Evolutionary conservation across 2,888 invertebrate genomes (phyloP), one percentile per base, ranked within the genome.

Genomic region (Thymelicus sylvestris): DNA sequence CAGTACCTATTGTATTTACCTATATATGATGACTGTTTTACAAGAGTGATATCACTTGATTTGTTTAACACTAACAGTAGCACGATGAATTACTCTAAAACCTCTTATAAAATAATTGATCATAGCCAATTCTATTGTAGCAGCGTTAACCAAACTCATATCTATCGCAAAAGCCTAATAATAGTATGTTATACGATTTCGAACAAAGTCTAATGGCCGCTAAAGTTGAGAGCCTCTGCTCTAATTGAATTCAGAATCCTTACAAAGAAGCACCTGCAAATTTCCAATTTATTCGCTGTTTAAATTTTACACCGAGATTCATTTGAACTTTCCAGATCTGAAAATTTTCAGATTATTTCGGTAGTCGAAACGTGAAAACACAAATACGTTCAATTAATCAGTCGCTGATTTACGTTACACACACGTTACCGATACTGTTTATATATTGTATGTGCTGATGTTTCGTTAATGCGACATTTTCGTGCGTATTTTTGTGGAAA

Each of bases 221-320:
- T 57, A 24, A 60, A 69, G 69, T 70, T 70, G 69, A 50, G 59
- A n/a, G 24, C 15, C 59, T 4, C 39, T 65, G 59, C 71, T 75
- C 74, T 74, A 75, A 76, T 74, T 75, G 75, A 76, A 77, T 74
- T 72, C 72, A 72, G 72, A 65, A 65, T 68, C 70, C 72, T 73
- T 74, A 75, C 74, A 74, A 64, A 66, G 72, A 55, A 63, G 66
- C 75, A 72, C 71, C 72, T 73, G 75, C 66, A 72, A 74, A 72
- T 76, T 76, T 64, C 71, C 73, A 76, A 75, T 75, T 76, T 74
- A 71, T 74, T 59, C 63, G 70, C 72, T 72, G 73, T 72, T 72
- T 68, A 75, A 75, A 74, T 74, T 76, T 75, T 72, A 73, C 72
- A 71, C 74, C 64, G 72, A 71, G 70, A 74, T 76, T 75, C 72